Conservation (phyloP, 2,113 vertebrate species). For the Calypte anna region DNA sequence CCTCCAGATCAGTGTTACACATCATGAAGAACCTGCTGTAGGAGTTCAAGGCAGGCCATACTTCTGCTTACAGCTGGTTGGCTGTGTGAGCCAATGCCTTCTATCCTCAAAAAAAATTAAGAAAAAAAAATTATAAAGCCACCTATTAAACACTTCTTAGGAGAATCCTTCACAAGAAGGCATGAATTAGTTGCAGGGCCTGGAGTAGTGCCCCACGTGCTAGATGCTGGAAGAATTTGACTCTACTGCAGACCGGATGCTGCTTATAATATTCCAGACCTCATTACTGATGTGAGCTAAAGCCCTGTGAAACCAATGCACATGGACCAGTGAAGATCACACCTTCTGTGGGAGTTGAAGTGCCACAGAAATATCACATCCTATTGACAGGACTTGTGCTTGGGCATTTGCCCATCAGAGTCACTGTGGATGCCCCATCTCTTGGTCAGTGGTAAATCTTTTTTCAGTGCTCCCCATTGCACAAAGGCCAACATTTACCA, state of each 20-base stretch:
- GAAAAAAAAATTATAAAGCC: background rate
- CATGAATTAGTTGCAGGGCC: background rate
- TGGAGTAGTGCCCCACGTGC: background rate
- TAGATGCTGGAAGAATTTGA: background rate
- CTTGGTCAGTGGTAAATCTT: background rate
- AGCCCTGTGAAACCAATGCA: background rate
- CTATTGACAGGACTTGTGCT: background rate
- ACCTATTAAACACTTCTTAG: background rate
- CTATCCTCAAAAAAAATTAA: background rate
- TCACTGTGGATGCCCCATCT: background rate
- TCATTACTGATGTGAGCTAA: background rate
- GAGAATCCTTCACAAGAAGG: background rate
- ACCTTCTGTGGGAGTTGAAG: background rate
- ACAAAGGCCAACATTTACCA: background rate
- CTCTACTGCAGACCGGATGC: background rate
- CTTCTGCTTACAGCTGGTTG: background rate
- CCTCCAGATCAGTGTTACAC: background rate
- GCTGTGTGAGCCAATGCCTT: accelerated
- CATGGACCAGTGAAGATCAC: background rate
- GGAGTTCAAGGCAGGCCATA: background rate
- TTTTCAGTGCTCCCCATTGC: background rate
- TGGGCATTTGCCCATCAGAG: background rate
- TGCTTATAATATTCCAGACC: background rate
- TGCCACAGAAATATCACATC: background rate
- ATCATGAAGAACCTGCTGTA: accelerated